A percentile compares a stretch with the other conserved stretches of the same genome.
Evolutionary conservation across 2,888 invertebrate species (phyloP).

Genomic region (Nesidiocoris tenuis): DNA sequence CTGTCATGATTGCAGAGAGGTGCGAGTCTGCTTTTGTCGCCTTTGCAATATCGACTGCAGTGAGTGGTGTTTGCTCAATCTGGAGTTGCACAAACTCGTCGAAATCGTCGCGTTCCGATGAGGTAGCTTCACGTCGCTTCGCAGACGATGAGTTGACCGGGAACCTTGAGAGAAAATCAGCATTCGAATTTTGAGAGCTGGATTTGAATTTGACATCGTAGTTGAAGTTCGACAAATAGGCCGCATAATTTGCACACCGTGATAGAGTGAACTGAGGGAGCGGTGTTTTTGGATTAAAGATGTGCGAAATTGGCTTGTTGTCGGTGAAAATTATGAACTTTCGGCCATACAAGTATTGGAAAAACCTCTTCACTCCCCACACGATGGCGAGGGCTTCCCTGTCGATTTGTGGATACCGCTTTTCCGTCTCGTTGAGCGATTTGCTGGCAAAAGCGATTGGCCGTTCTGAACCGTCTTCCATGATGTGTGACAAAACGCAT

Average conservation of each 20-base stretch:
- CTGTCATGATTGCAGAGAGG: constrained; percentile 7
- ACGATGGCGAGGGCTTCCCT: no score
- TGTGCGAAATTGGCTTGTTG: constrained; percentile 52
- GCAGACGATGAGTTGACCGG: no score
- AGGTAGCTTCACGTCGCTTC: no score
- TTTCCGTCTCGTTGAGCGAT: constrained; percentile 52
- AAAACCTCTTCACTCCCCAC: no score
- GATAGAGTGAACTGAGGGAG: constrained; percentile 24
- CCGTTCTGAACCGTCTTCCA: constrained; percentile 52
- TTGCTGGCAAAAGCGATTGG: constrained; percentile 54
- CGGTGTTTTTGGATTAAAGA: constrained; percentile 48
- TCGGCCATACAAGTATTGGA: constrained; percentile 54
- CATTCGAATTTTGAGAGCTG: constrained; percentile 8
- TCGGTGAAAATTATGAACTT: constrained; percentile 54
- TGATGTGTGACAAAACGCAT: constrained; percentile 52
- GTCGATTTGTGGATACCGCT: no score
- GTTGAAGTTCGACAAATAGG: constrained; percentile 19
- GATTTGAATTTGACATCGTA: constrained; percentile 20
- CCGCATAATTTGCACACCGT: constrained; percentile 21
- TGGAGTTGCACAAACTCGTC: constrained; percentile 24
- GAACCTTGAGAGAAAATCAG: no score
- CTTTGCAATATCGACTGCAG: constrained; percentile 19
- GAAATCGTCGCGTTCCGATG: neutral
- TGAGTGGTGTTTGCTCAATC: constrained; percentile 20
- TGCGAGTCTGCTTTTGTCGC: constrained; percentile 16